Conservation (phyloP, 2,888 invertebrate genomes). For the Drosophila hawaiiensis region DNA sequence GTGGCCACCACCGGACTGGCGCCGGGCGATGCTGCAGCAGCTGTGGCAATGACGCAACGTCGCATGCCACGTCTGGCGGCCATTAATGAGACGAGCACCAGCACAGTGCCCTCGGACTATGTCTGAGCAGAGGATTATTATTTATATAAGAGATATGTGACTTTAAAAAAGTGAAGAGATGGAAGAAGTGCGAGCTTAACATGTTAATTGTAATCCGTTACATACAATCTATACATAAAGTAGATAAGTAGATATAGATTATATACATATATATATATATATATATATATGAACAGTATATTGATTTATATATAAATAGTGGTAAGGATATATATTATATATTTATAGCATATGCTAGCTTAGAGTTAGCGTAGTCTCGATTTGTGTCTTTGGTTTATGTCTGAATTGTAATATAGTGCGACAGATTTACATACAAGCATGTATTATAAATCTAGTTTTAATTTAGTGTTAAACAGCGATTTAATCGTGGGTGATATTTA, state of each 20-base stretch:
- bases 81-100: constrained; percentile 87
- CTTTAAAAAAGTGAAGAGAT: constrained; percentile 59
- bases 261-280: constrained; percentile 28
- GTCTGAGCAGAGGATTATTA: constrained; percentile 82
- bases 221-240: constrained; percentile 49
- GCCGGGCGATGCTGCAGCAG: constrained; percentile 37
- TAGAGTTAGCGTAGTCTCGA: constrained; percentile 65
- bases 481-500: constrained; percentile 85
- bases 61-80: constrained; percentile 86
- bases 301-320: constrained; percentile 38
- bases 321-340: constrained; percentile 34
- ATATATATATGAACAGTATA: constrained; percentile 34
- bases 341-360: constrained; percentile 58
- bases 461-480: constrained; percentile 82
- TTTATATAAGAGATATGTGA: constrained; percentile 50
- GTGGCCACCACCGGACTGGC: constrained; percentile 48
- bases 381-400: constrained; percentile 73
- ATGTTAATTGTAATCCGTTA: constrained; percentile 56
- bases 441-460: constrained; percentile 79
- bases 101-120: constrained; percentile 88
- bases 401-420: constrained; percentile 69
- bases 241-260: constrained; percentile 42
- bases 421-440: constrained; percentile 64
- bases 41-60: constrained; percentile 78
- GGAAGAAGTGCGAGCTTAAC: constrained; percentile 61